Percentiles rank a stretch among this genome's conserved stretches.
These are phyloP conservation scores for Callimorpha dominula DNA, from an alignment of 2,888 invertebrate species.

Conservation along the genomic window DNA sequence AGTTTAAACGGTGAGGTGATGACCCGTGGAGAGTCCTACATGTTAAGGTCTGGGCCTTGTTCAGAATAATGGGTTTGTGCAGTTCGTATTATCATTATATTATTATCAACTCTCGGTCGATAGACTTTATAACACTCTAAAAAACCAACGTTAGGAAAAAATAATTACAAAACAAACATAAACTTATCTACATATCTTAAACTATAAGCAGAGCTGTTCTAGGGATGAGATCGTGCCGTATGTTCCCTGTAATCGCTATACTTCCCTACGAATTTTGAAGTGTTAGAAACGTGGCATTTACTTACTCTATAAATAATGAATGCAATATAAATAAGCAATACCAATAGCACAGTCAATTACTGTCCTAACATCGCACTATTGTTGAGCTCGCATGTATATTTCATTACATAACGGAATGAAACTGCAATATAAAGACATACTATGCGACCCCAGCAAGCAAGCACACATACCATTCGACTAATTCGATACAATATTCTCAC, in stretches of 20 bases:
- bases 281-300: conserved; percentile 13
- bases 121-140: not conserved
- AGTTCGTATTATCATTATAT: not conserved
- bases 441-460: not conserved
- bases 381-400: not conserved
- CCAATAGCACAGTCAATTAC: not conserved
- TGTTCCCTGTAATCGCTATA: conserved; percentile 16
- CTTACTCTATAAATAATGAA: conserved; percentile 10
- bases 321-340: not conserved
- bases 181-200: conserved; percentile 13
- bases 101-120: not conserved
- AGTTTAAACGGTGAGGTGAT: not conserved
- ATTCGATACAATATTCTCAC: not conserved
- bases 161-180: not conserved
- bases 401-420: not conserved
- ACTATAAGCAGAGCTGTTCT: conserved; percentile 19
- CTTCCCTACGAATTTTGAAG: conserved; percentile 10
- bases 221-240: conserved; percentile 11
- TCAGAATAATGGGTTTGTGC: not conserved
- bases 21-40: not conserved
- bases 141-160: not conserved
- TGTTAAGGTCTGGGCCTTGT: not conserved
- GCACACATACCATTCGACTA: not conserved
- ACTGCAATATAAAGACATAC: not conserved
- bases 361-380: not conserved